A percentile compares a stretch with the other conserved stretches of the same genome.
Evolutionary conservation across 2,888 invertebrate genomes (phyloP).

Genomic region (Chaitophorus viminalis): DNA sequence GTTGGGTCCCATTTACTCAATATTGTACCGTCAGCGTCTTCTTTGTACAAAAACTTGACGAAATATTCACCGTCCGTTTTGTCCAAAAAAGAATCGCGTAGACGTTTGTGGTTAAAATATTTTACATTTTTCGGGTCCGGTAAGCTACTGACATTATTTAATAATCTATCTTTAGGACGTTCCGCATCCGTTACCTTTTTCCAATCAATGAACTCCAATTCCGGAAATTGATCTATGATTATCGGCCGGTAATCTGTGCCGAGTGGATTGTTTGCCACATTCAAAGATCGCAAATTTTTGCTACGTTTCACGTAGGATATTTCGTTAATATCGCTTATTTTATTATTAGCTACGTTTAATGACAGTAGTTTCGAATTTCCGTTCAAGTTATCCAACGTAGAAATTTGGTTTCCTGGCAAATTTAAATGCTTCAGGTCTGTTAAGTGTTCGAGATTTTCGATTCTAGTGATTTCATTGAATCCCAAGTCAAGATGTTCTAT

Average conservation of each 20-base stretch:
- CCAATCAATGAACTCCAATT: background rate
- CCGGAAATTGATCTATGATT: background rate
- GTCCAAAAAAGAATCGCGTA: background rate
- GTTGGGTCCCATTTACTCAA: background rate
- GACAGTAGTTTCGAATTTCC: background rate
- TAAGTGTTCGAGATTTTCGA: conserved; percentile 7
- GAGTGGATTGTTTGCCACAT: conserved; percentile 4
- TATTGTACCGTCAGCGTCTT: background rate
- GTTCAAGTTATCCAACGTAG: conserved; percentile 19
- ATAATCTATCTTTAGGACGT: background rate
- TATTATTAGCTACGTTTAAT: background rate
- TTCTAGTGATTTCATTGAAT: background rate
- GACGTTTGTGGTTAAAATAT: too few relatives aligned
- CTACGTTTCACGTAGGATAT: conserved; percentile 14
- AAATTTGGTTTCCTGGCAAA: conserved; percentile 2
- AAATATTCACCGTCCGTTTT: background rate
- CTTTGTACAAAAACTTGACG: background rate
- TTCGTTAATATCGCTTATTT: background rate
- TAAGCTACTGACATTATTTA: background rate
- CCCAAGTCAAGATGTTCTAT: conserved; percentile 13
- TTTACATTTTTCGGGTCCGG: too few relatives aligned
- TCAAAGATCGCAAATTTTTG: background rate
- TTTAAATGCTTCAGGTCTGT: background rate
- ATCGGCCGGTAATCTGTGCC: background rate
- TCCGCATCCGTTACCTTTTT: background rate